Evolutionary conservation across 92 coral and sea anemone genomes (phyloP).

Genomic region (Zoanthus sansibaricus): DNA sequence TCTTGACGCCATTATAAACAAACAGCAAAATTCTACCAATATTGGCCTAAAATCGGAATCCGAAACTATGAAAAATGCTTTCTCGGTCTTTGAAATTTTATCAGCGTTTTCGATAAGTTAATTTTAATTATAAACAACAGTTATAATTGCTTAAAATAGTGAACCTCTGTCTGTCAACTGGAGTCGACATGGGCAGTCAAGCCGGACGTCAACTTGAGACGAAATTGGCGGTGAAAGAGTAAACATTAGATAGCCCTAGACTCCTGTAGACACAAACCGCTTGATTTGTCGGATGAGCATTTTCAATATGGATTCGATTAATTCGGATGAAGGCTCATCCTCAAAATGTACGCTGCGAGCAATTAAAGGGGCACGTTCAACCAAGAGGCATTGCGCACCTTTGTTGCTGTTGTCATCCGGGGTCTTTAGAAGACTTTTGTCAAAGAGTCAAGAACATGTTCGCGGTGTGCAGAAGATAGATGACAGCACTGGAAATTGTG

Average conservation of each 20-base stretch:
- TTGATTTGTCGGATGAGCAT: too few relatives aligned
- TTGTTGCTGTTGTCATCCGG: too few relatives aligned
- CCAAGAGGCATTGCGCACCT: too few relatives aligned
- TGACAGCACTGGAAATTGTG: too few relatives aligned
- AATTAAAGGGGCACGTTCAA: too few relatives aligned
- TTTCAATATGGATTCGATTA: too few relatives aligned
- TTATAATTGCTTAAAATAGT: background rate
- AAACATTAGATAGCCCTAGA: background rate
- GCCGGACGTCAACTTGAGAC: background rate
- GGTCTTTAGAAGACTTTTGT: too few relatives aligned
- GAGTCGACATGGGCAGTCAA: background rate
- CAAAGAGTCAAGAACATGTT: too few relatives aligned
- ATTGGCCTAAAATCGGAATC: background rate
- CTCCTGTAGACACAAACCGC: too few relatives aligned
- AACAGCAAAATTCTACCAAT: slow-evolving; percentile 31
- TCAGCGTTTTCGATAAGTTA: background rate
- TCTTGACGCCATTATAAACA: slow-evolving; percentile 41
- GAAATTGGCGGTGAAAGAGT: background rate
- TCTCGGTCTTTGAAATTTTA: background rate
- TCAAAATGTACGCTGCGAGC: background rate
- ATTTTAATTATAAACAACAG: background rate
- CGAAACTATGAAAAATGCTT: slow-evolving; percentile 4
- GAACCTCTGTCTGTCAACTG: slow-evolving; percentile 5
- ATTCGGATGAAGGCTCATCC: background rate
- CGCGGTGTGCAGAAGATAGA: too few relatives aligned